Evolutionary conservation across 2,888 invertebrate species (phyloP), one percentile per base, ranked within the genome.

Genomic region (Graphium colonna): DNA sequence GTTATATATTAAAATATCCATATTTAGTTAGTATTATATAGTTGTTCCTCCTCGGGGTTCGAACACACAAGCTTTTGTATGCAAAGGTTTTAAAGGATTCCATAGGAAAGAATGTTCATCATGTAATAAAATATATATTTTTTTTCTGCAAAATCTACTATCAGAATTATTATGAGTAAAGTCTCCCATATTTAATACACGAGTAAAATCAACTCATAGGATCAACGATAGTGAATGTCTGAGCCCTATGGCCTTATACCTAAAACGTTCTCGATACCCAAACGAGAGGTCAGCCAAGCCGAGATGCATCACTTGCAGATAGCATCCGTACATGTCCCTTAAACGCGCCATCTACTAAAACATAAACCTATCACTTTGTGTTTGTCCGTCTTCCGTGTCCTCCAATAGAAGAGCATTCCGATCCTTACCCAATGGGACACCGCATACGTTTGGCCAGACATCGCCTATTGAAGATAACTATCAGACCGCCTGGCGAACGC

Each of bases 401-500:
- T 50, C 54, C 44, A 51, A 44, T 51, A 28, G 55, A 43, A 48
- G 68, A 61, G 63, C 73, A 77, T 79, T 71, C 76, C 79, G 77
- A 78, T 77, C 76, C 73, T 68, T 69, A 71, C 76, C 75, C 76
- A 77, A 73, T 72, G 68, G 71, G 65, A 64, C 69, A 63, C 67
- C 68, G 68, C 70, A 67, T 70, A 71, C 69, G 69, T 71, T 65
- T 62, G 65, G 61, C 51, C 44, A 62, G 75, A 78, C 79, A 75
- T 70, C 71, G 70, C 59, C 79, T 69, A 75, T 81, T 79, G 77
- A 72, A 79, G 81, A 79, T 80, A 77, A 62, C 66, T 70, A 79
- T 79, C 79, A 45, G 59, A 60, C 75, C 75, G 73, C 68, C 64
- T 63, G 58, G 63, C 71, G 68, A 69, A 74, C 70, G 49, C 57